phyloP scores from a whole-genome alignment of 2,888 invertebrate genomes.

The Eupelmus urozonus region DNA sequence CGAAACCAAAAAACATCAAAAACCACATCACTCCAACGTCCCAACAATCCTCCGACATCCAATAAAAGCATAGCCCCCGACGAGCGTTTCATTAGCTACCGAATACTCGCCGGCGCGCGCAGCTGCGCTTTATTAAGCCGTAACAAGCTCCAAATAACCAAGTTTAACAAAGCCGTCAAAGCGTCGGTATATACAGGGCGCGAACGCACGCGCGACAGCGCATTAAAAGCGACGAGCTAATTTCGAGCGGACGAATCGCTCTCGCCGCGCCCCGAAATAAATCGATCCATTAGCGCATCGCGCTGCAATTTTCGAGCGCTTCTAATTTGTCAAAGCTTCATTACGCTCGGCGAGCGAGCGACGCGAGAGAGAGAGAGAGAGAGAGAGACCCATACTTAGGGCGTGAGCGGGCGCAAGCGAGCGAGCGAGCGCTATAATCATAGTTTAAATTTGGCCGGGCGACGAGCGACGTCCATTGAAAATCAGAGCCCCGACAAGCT shows the following conservation, averaged over 20 bases:
- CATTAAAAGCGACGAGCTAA: constrained; percentile 36
- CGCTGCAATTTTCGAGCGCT: constrained; percentile 71
- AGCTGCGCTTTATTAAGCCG: not conserved
- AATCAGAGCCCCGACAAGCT: constrained; percentile 77
- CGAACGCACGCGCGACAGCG: constrained; percentile 4
- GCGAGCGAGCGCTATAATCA: constrained; percentile 72
- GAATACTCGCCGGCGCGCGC: too few relatives aligned
- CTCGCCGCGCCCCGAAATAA: constrained; percentile 60
- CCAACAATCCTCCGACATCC: too few relatives aligned
- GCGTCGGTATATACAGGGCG: not conserved
- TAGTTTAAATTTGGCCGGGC: constrained; percentile 76
- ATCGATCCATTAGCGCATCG: constrained; percentile 63
- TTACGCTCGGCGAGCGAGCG: constrained; percentile 65
- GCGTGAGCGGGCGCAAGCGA: constrained; percentile 61
- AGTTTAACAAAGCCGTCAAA: constrained; percentile 38
- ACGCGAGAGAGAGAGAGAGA: constrained; percentile 64
- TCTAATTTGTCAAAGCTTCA: constrained; percentile 77
- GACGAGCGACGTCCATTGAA: constrained; percentile 70
- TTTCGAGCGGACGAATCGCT: constrained; percentile 29
- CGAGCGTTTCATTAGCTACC: too few relatives aligned
- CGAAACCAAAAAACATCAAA: too few relatives aligned
- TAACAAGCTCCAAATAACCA: constrained; percentile 17
- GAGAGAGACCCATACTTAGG: constrained; percentile 73
- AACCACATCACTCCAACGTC: too few relatives aligned
- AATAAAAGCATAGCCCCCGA: too few relatives aligned